Percentiles rank a stretch among this genome's conserved stretches.
These are phyloP conservation scores for Thymallus thymallus DNA, from an alignment of 2,113 vertebrate genomes.

Conservation along the genomic window DNA sequence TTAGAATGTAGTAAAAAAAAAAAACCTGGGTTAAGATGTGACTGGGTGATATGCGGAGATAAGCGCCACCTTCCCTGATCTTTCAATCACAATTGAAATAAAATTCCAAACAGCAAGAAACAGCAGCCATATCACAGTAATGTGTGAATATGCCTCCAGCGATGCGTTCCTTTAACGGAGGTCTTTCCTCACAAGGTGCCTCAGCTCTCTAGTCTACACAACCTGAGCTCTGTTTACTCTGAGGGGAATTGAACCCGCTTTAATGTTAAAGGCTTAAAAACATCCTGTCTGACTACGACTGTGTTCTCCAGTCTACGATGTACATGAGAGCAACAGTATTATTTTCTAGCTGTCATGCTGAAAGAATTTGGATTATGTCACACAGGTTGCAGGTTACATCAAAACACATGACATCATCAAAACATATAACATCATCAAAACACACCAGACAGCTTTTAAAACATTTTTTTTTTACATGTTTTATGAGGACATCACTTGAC, in stretches of 20 bases:
- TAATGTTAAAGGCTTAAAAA: slow-evolving; percentile 53
- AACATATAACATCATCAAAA: background rate
- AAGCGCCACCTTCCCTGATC: slow-evolving; percentile 47
- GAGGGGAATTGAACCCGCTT: slow-evolving; percentile 64
- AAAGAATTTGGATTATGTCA: background rate
- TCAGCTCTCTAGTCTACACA: slow-evolving; percentile 48
- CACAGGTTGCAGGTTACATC: slow-evolving; percentile 13
- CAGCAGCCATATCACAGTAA: slow-evolving; percentile 73
- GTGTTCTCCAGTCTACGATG: slow-evolving; percentile 38
- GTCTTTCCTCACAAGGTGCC: slow-evolving; percentile 56
- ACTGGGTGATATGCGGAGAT: slow-evolving; percentile 43
- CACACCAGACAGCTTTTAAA: background rate
- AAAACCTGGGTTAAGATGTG: slow-evolving; percentile 55
- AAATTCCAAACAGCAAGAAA: slow-evolving; percentile 71
- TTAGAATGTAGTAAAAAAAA: slow-evolving; percentile 46
- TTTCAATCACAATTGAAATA: slow-evolving; percentile 76
- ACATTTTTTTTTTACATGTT: background rate
- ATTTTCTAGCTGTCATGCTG: slow-evolving; percentile 13
- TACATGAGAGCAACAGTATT: slow-evolving; percentile 21
- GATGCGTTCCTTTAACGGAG: slow-evolving; percentile 63
- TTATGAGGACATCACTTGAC: background rate
- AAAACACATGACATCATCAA: slow-evolving; percentile 8
- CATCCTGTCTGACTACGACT: slow-evolving; percentile 12
- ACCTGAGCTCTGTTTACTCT: slow-evolving; percentile 63
- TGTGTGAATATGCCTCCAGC: slow-evolving; percentile 70